A percentile compares a stretch with the other conserved stretches of the same genome.
Conservation (phyloP, 1,140 invertebrate species). For the Zaprionus kolodkinae region DNA sequence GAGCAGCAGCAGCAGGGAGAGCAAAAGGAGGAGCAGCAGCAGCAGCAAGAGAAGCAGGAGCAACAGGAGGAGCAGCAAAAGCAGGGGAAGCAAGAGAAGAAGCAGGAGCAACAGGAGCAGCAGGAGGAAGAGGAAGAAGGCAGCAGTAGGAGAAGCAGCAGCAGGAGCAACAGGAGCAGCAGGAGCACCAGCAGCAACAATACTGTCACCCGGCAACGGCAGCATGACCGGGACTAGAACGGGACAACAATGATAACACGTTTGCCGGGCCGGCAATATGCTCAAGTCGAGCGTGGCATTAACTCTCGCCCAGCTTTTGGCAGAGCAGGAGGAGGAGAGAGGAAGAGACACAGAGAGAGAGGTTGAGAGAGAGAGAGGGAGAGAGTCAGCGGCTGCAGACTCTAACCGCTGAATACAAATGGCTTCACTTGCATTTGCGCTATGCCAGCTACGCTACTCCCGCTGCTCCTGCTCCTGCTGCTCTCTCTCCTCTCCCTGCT, state of each 20-base stretch:
- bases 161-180: neutral
- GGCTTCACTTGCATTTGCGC: constrained; percentile 28
- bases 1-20: constrained; percentile 3
- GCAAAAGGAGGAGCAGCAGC: neutral
- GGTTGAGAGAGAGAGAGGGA: neutral
- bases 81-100: no score
- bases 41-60: neutral
- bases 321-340: neutral
- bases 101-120: no score
- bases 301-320: constrained; percentile 27
- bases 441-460: neutral
- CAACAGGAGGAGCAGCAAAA: no score
- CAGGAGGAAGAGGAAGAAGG: no score
- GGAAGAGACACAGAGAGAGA: neutral
- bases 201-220: neutral
- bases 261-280: constrained; percentile 21
- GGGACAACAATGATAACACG: constrained; percentile 19
- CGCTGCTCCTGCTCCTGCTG: no score
- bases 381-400: no score
- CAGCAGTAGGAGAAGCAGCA: neutral
- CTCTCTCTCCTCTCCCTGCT: no score
- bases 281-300: constrained; percentile 37
- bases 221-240: neutral
- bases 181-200: constrained; percentile 1
- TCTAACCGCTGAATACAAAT: constrained; percentile 6